Conservation (phyloP, 2,113 vertebrate species). For the Felis chaus region DNA sequence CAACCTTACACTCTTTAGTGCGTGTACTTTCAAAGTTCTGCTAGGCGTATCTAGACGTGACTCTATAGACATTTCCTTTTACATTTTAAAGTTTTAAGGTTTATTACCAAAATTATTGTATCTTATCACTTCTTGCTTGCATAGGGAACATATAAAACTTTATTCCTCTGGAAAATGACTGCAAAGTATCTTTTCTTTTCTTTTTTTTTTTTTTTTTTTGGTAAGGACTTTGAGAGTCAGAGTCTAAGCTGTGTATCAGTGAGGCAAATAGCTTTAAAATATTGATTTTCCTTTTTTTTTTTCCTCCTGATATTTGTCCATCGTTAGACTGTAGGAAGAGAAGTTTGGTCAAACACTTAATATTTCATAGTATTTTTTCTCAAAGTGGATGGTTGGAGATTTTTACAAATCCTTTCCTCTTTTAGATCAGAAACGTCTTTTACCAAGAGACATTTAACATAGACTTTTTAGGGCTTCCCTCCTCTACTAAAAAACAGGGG, state of each 20-base stretch:
- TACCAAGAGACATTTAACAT: not conserved
- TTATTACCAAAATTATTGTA: constrained; percentile 21
- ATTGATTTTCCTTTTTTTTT: not conserved
- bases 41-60: not conserved
- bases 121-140: constrained; percentile 40
- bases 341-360: not conserved
- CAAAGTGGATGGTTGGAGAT: not conserved
- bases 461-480: not conserved
- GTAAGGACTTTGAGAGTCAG: not conserved
- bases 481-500: not conserved
- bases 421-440: constrained; percentile 10
- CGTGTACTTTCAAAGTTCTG: constrained; percentile 27
- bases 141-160: not conserved
- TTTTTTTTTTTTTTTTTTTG: not conserved
- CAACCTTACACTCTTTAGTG: not conserved
- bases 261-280: constrained; percentile 47
- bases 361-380: constrained; percentile 7
- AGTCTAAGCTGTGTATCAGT: not conserved
- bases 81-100: constrained; percentile 39
- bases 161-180: constrained; percentile 40
- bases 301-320: not conserved
- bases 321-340: not conserved
- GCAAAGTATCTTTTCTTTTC: not conserved
- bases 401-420: not conserved
- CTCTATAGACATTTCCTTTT: constrained; percentile 26